phyloP scores from a whole-genome alignment of 2,888 invertebrate species.

The Polyploca ridens region DNA sequence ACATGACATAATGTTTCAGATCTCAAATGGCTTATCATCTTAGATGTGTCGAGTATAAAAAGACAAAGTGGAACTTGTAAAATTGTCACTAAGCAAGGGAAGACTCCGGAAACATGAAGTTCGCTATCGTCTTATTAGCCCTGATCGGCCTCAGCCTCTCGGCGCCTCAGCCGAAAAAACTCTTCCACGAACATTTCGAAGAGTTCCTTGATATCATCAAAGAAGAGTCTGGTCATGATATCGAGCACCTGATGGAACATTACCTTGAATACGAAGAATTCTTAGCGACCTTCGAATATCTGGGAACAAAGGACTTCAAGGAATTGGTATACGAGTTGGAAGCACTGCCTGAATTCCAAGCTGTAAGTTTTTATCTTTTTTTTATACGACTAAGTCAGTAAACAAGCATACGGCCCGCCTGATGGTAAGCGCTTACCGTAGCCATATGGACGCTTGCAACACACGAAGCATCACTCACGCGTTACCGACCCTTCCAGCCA shows the following conservation, averaged over 20 bases:
- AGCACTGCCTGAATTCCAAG: conserved; percentile 63
- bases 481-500: too few relatives aligned
- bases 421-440: too few relatives aligned
- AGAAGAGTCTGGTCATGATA: conserved; percentile 44
- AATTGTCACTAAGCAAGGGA: conserved; percentile 27
- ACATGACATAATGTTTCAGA: not conserved
- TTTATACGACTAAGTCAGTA: too few relatives aligned
- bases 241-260: conserved; percentile 41
- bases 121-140: conserved; percentile 46
- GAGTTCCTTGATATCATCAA: conserved; percentile 60
- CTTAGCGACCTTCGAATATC: conserved; percentile 45
- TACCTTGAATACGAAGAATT: conserved; percentile 66
- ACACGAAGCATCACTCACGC: too few relatives aligned
- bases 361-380: conserved; percentile 60
- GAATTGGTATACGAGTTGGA: conserved; percentile 65
- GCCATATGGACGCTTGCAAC: too few relatives aligned
- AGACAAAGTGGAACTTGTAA: not conserved
- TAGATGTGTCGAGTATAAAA: conserved; percentile 40
- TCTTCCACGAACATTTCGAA: conserved; percentile 66
- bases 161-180: conserved; percentile 61
- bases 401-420: too few relatives aligned
- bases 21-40: conserved; percentile 1
- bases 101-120: conserved; percentile 52
- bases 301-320: conserved; percentile 56
- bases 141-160: conserved; percentile 50